phyloP scores from a whole-genome alignment of 2,888 invertebrate species.

The Andrena flavipes region DNA sequence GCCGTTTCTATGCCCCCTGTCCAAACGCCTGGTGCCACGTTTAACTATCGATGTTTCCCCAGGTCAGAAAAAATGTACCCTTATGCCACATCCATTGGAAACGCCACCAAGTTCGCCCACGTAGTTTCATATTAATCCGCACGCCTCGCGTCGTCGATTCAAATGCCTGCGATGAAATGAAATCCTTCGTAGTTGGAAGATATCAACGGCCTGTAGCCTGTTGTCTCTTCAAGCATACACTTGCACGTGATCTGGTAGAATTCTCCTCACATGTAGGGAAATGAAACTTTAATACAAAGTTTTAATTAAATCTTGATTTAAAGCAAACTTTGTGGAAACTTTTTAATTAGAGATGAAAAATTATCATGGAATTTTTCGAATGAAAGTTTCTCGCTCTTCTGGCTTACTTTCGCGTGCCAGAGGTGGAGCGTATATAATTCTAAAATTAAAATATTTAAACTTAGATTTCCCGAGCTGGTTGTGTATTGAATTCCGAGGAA shows the following conservation, averaged over 20 bases:
- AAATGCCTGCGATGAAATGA: background rate
- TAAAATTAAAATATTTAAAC: background rate
- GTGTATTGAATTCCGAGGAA: background rate
- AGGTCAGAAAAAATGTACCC: background rate
- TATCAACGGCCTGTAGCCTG: background rate
- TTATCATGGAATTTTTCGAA: constrained; percentile 4
- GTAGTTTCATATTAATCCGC: constrained; percentile 9
- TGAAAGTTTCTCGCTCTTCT: background rate
- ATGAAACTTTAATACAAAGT: background rate
- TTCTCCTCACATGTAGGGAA: background rate
- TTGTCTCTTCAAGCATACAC: constrained; percentile 1
- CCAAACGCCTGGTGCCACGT: constrained; percentile 10
- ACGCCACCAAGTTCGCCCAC: background rate
- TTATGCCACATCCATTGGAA: background rate
- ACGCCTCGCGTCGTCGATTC: too few species aligned
- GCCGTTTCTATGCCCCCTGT: constrained; percentile 61
- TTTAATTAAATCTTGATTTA: constrained; percentile 30
- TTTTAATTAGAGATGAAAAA: constrained; percentile 7
- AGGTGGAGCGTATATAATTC: background rate
- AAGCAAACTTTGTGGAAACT: constrained; percentile 9
- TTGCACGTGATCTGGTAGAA: background rate
- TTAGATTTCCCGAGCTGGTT: background rate
- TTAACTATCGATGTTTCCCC: constrained; percentile 32
- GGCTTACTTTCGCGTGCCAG: background rate
- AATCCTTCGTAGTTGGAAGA: background rate